Evolutionary conservation across 2,113 vertebrate genomes (phyloP).

Genomic region (Pachyramphus minor): DNA sequence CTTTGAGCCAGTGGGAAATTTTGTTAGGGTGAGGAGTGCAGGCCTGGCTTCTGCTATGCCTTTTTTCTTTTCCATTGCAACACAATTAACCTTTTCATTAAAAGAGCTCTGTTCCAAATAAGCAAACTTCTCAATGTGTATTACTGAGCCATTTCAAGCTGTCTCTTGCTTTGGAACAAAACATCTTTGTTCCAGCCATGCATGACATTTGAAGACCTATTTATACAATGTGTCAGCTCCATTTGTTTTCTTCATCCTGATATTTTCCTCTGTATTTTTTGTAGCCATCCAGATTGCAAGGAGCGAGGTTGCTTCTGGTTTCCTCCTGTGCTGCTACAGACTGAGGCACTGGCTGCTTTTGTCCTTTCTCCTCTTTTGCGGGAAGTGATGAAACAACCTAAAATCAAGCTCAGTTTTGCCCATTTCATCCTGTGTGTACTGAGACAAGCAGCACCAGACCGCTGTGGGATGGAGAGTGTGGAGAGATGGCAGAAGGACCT

Average conservation of each 20-base stretch:
- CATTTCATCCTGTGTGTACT: background rate
- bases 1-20: slow-evolving; percentile 33
- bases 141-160: slow-evolving; percentile 47
- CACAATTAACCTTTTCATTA: slow-evolving; percentile 69
- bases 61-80: slow-evolving; percentile 56
- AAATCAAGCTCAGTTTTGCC: background rate
- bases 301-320: background rate
- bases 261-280: slow-evolving; percentile 52
- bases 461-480: background rate
- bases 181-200: slow-evolving; percentile 55
- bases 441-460: background rate
- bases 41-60: slow-evolving; percentile 13
- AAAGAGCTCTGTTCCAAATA: slow-evolving; percentile 51
- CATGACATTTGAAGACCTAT: slow-evolving; percentile 66
- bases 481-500: background rate
- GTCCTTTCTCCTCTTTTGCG: background rate
- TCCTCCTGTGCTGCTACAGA: background rate
- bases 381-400: background rate
- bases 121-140: slow-evolving; percentile 49
- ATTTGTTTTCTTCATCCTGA: slow-evolving; percentile 59
- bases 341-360: background rate
- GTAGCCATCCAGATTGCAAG: background rate
- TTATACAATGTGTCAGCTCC: slow-evolving; percentile 63
- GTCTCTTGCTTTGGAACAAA: slow-evolving; percentile 56
- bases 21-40: slow-evolving; percentile 25